Evolutionary conservation across 2,797 vertebrate genomes (phyloP).

Genomic region (Malacoctenus gilli): DNA sequence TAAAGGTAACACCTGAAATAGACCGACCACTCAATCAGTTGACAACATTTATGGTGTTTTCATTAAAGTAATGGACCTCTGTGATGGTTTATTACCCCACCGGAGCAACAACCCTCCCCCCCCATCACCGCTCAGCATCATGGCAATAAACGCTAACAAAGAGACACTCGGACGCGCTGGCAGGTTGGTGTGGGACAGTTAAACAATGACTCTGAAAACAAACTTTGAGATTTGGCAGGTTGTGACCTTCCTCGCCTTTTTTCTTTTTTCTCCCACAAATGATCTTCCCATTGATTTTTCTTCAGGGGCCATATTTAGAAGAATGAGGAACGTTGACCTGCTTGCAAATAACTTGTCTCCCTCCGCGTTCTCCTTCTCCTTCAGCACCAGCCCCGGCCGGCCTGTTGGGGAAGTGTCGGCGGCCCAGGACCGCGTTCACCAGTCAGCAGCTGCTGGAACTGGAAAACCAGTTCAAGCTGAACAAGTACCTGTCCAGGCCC

Average conservation of each 20-base stretch:
- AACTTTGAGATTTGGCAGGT: background rate
- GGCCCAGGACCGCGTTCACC: slow-evolving; percentile 93
- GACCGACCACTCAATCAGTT: slow-evolving; percentile 68
- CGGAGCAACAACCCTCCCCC: slow-evolving; percentile 71
- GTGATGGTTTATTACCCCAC: slow-evolving; percentile 73
- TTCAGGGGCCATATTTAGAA: background rate
- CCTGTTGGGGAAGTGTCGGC: slow-evolving; percentile 89
- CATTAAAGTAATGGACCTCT: slow-evolving; percentile 81
- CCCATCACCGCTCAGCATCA: slow-evolving; percentile 53
- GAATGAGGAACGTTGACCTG: too few relatives aligned
- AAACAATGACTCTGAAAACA: slow-evolving; percentile 11
- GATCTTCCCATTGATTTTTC: background rate
- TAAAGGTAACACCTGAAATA: slow-evolving; percentile 53
- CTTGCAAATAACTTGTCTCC: background rate
- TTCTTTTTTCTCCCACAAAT: background rate
- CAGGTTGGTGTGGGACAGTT: background rate
- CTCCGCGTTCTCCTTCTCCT: slow-evolving; percentile 1
- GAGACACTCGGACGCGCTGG: slow-evolving; percentile 10
- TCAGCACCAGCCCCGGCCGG: slow-evolving; percentile 79
- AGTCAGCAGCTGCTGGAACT: slow-evolving; percentile 92
- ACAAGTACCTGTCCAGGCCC: slow-evolving; percentile 93
- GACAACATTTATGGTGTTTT: slow-evolving; percentile 76
- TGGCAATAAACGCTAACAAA: slow-evolving; percentile 67
- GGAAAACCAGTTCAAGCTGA: slow-evolving; percentile 95
- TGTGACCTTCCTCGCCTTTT: too few relatives aligned